A percentile compares a stretch with the other conserved stretches of the same genome.
Conservation (phyloP, 2,888 invertebrate genomes). For the Caenorhabditis sp. region DNA sequence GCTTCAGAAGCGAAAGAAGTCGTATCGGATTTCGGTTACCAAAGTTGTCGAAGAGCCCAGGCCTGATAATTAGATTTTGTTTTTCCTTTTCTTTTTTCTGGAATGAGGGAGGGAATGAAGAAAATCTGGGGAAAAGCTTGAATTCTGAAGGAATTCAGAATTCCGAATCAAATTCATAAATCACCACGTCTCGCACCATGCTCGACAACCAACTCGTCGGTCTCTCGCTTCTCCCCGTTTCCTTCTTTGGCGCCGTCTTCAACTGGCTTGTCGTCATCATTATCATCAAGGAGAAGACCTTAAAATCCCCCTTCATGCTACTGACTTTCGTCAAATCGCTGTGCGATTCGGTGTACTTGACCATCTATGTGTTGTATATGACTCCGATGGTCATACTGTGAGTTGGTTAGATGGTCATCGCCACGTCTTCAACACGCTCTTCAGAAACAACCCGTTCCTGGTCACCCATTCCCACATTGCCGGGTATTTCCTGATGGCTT, state of each 20-base stretch:
- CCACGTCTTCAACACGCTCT: no score
- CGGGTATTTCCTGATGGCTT: conserved; percentile 13
- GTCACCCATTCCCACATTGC: not conserved
- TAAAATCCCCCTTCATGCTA: conserved; percentile 22
- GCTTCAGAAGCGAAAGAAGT: conserved; percentile 36
- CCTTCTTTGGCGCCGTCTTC: conserved; percentile 28
- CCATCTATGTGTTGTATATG: conserved; percentile 28
- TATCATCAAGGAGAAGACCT: conserved; percentile 19
- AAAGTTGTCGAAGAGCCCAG: conserved; percentile 21
- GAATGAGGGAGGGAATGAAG: no score
- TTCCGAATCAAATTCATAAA: not conserved
- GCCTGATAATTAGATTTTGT: not conserved
- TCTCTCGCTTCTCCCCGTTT: not conserved
- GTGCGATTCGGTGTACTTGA: conserved; percentile 18
- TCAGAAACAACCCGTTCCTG: conserved; percentile 25
- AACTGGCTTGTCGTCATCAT: conserved; percentile 32
- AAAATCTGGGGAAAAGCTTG: not conserved
- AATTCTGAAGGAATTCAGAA: not conserved
- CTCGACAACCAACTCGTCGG: not conserved
- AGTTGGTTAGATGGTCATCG: conserved; percentile 8
- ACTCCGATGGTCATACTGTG: conserved; percentile 45
- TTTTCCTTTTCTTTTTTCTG: not conserved
- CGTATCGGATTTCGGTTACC: conserved; percentile 34
- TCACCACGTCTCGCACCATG: not conserved
- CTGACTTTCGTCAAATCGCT: conserved; percentile 38